Evolutionary conservation across 2,888 invertebrate genomes (phyloP), one percentile per base, ranked within the genome.

Genomic region (Drosophila neotestacea): DNA sequence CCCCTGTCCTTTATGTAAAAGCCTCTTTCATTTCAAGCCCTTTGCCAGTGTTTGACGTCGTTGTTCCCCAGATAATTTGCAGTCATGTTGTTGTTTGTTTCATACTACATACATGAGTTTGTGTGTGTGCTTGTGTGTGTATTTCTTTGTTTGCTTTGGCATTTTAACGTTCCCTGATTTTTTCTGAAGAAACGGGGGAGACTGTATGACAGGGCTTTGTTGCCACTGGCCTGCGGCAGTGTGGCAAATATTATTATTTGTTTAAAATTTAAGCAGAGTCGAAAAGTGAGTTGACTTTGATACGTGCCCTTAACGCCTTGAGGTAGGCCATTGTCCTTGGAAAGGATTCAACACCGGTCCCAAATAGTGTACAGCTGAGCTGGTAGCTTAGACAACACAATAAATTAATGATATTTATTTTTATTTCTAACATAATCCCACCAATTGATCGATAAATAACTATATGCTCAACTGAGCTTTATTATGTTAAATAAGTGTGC

Each of bases 231-330:
- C 59, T 67, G 75, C 62, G 75, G 88, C 78, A 58, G 59, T 59
- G 78, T 72, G 69, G 73, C 79, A 85, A 85, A 85, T 85, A 85
- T 85, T 85, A 69, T 88, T 84, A 76, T 84, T 88, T 81, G 88
- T 70, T 81, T 81, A 74, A 81, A 86, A 88, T 85, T 85, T 82
- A 81, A 82, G 73, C 62, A 48, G 71, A 70, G 63, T 50, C 64
- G 16, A 69, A 63, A 71, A 67, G 55, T 58, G 67, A 70, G 54
- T 79, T 79, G 79, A 81, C 79, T 86, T 74, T 81, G 74, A 84
- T 67, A 81, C 70, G 56, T 64, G 80, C 66, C 77, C 65, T 42
- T 42, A 41, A 9, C 41, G 68, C 69, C 73, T 69, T 61, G 58
- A 54, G 68, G 56, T 56, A 61, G 72, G 60, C 47, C 60, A 56